Conservation (phyloP, 2,797 vertebrate genomes). For the Argentina silus region DNA sequence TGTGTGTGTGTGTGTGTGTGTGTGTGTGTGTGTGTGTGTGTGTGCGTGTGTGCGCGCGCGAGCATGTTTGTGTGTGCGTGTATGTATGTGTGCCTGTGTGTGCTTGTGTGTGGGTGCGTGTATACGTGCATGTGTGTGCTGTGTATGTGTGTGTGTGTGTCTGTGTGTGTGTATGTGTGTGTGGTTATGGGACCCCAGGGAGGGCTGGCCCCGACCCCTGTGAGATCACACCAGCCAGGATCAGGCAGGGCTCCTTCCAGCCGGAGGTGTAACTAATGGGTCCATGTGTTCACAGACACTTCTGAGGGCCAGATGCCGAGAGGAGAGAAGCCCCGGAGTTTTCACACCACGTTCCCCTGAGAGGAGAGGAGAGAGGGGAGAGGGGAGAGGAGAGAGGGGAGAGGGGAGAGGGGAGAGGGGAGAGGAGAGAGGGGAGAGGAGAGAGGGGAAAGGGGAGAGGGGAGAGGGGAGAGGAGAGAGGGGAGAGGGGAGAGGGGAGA, state of each 20-base stretch:
- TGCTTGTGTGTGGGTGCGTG: too few species aligned
- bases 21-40: background rate
- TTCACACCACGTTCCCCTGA: conserved; percentile 66
- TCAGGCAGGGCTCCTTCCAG: conserved; percentile 67
- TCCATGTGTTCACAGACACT: conserved; percentile 76
- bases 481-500: conserved; percentile 37
- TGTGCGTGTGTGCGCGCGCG: too few species aligned
- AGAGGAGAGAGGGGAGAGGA: conserved; percentile 49
- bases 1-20: too few species aligned
- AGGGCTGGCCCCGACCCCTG: conserved; percentile 56
- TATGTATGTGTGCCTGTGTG: too few species aligned
- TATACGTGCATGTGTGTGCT: too few species aligned
- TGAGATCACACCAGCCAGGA: conserved; percentile 74
- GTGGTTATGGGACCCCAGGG: conserved; percentile 76
- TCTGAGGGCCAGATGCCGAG: conserved; percentile 80
- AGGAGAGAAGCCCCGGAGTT: conserved; percentile 76
- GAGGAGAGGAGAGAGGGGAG: conserved; percentile 50
- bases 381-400: conserved; percentile 17
- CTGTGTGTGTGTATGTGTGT: conserved; percentile 53
- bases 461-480: conserved; percentile 49
- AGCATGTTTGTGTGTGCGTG: too few species aligned
- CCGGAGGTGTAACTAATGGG: conserved; percentile 78
- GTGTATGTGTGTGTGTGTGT: too few species aligned
- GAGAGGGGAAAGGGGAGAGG: conserved; percentile 62
- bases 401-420: conserved; percentile 53